phyloP scores from a whole-genome alignment of 2,797 vertebrate species.

The Xenops minutus region DNA sequence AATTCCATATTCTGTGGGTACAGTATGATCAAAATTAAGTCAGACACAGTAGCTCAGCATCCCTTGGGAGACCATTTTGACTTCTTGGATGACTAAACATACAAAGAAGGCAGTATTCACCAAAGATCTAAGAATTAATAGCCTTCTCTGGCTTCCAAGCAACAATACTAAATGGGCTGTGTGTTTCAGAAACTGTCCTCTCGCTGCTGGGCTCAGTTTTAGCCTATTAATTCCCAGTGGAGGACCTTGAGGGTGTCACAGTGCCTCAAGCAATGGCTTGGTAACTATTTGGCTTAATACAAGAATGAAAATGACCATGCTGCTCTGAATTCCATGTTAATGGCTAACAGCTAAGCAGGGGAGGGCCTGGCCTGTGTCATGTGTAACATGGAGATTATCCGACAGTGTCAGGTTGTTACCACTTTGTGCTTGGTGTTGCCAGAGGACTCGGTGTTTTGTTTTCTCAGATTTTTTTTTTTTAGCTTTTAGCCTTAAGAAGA shows the following conservation, averaged over 20 bases:
- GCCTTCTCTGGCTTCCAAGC: not conserved
- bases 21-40: slow-evolving; percentile 31
- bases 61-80: slow-evolving; percentile 44
- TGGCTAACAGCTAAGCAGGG: not conserved
- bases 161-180: not conserved
- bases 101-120: not conserved
- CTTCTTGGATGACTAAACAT: slow-evolving; percentile 50
- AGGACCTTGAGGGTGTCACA: not conserved
- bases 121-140: slow-evolving; percentile 34
- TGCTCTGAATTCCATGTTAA: not conserved
- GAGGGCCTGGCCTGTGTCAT: not conserved
- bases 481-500: not conserved
- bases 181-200: not conserved
- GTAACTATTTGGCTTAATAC: not conserved
- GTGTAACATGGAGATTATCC: not conserved
- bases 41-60: not conserved
- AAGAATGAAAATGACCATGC: not conserved
- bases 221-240: not conserved
- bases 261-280: not conserved
- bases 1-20: not conserved
- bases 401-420: not conserved
- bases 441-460: not conserved
- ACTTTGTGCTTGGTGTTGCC: not conserved
- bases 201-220: not conserved
- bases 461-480: not conserved